A percentile compares a stretch with the other conserved stretches of the same genome.
These are phyloP conservation scores for Epizoanthus rinbou DNA, from an alignment of 92 coral and sea anemone genomes.

Conservation along the genomic window DNA sequence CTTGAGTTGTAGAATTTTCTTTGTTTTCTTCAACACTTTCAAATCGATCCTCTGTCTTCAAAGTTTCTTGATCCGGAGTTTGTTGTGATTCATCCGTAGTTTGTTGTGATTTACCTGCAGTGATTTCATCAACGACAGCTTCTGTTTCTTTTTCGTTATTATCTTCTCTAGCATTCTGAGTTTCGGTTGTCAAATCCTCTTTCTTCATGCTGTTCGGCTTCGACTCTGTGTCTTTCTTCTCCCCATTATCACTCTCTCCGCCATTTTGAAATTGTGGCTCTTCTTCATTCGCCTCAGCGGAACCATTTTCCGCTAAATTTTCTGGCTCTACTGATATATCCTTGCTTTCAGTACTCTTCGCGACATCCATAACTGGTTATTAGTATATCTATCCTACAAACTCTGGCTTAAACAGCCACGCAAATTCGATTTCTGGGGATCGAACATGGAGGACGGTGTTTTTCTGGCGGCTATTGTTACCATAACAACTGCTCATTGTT, in stretches of 20 bases:
- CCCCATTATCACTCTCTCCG: not conserved
- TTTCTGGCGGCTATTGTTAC: slow-evolving; percentile 6
- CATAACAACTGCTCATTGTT: slow-evolving; percentile 8
- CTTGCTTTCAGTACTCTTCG: slow-evolving; percentile 30
- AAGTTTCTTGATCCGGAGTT: not conserved
- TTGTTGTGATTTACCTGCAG: slow-evolving; percentile 8
- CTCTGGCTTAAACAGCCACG: not conserved
- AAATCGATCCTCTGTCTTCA: not conserved
- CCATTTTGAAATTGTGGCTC: not conserved
- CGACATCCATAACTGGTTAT: slow-evolving; percentile 6
- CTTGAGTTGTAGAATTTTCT: slow-evolving; percentile 45
- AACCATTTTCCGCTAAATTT: not conserved
- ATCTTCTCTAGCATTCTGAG: not conserved
- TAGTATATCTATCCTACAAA: not conserved
- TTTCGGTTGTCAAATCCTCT: not conserved
- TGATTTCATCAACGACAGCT: not conserved
- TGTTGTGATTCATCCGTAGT: slow-evolving; percentile 1
- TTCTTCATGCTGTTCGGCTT: not conserved
- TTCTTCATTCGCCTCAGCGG: not conserved
- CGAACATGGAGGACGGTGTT: slow-evolving; percentile 37
- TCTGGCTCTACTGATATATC: not conserved
- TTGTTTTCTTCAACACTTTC: slow-evolving; percentile 45
- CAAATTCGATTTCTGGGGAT: not conserved
- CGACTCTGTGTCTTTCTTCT: not conserved
- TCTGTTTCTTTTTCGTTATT: not conserved